Evolutionary conservation across 1,140 invertebrate genomes (phyloP).

Genomic region (Caenorhabditis latens): DNA sequence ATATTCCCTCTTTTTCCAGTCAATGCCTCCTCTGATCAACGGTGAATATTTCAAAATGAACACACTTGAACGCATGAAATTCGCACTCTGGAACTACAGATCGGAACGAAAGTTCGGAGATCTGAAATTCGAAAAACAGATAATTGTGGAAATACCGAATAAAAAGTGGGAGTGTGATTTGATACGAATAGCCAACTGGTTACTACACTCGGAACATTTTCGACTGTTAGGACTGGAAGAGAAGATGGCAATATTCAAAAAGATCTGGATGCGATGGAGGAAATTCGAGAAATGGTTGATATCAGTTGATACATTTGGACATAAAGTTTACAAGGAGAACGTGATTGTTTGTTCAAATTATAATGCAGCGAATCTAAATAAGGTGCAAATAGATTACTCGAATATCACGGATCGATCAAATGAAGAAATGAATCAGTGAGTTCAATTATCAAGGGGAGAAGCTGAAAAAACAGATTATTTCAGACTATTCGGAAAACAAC

Average conservation of each 20-base stretch:
- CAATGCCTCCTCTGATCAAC: constrained; percentile 30
- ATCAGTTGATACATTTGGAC: constrained; percentile 23
- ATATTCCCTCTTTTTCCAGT: background rate
- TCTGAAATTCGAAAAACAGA: constrained; percentile 44
- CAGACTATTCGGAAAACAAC: constrained; percentile 24
- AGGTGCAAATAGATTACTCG: constrained; percentile 42
- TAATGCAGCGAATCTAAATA: constrained; percentile 38
- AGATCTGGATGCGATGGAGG: constrained; percentile 37
- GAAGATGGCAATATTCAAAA: constrained; percentile 36
- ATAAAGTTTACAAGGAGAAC: constrained; percentile 42
- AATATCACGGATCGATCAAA: constrained; percentile 31
- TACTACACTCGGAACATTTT: constrained; percentile 34
- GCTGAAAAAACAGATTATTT: background rate
- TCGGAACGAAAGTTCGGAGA: constrained; percentile 28
- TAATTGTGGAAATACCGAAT: constrained; percentile 24
- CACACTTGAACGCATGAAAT: constrained; percentile 43
- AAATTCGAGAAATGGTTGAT: constrained; percentile 48
- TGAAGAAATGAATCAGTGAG: constrained; percentile 43
- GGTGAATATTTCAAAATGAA: constrained; percentile 39
- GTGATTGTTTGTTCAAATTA: constrained; percentile 42
- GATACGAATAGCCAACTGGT: constrained; percentile 40
- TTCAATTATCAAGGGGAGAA: background rate
- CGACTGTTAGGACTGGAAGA: constrained; percentile 24
- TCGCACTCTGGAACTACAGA: constrained; percentile 34
- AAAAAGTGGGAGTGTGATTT: constrained; percentile 36